Percentiles rank a stretch among this genome's conserved stretches.
These are phyloP conservation scores for Eupithecia subumbrata DNA, from an alignment of 2,888 invertebrate species.

Conservation along the genomic window DNA sequence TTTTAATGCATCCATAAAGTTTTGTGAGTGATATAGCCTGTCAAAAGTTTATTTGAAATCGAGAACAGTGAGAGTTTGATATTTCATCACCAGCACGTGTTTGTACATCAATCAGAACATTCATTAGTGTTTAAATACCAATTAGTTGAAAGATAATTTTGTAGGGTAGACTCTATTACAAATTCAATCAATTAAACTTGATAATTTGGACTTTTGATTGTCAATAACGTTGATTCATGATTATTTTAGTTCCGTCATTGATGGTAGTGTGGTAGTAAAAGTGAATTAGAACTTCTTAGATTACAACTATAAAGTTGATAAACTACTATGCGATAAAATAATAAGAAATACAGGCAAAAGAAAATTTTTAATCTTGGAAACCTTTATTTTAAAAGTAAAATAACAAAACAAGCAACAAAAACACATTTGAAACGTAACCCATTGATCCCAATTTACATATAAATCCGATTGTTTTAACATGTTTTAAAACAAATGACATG, in stretches of 20 bases:
- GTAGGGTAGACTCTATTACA: conserved; percentile 59
- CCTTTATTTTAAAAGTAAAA: neutral
- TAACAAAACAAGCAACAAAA: conserved; percentile 10
- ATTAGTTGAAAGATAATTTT: conserved; percentile 69
- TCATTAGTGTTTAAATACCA: conserved; percentile 68
- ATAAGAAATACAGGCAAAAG: neutral
- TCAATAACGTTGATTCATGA: conserved; percentile 41
- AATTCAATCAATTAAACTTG: conserved; percentile 49
- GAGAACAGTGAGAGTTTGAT: conserved; percentile 45
- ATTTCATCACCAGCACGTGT: conserved; percentile 60
- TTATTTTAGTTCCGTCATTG: conserved; percentile 34
- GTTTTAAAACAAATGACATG: conserved; percentile 23
- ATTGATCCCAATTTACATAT: conserved; percentile 24
- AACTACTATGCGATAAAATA: neutral
- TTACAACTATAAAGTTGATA: neutral
- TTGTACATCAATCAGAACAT: conserved; percentile 64
- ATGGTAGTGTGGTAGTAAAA: conserved; percentile 34
- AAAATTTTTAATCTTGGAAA: neutral
- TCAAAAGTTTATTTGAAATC: conserved; percentile 40
- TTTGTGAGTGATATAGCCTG: conserved; percentile 19
- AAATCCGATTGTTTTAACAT: conserved; percentile 24
- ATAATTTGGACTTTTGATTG: conserved; percentile 50
- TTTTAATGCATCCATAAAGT: neutral
- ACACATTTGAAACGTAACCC: conserved; percentile 11
- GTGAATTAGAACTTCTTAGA: conserved; percentile 24